A percentile compares a stretch with the other conserved stretches of the same genome.
phyloP scores from a whole-genome alignment of 1,140 invertebrate species.

The Monochamus saltuarius region DNA sequence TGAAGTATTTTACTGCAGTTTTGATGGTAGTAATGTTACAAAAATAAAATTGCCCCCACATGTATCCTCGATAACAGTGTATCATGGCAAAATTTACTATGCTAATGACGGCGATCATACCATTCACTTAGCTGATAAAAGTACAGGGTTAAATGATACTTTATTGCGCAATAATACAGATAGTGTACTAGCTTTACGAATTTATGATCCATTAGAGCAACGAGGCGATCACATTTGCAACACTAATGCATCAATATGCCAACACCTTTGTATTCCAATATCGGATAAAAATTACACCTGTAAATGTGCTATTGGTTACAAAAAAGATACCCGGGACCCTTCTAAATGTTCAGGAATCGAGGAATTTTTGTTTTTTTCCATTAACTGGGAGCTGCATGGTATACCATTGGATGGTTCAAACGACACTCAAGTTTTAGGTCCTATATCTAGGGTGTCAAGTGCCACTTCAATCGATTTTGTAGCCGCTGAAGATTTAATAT shows the following conservation, averaged over 20 bases:
- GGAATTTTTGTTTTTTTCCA: constrained; percentile 76
- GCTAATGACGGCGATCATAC: constrained; percentile 57
- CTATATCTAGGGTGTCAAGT: constrained; percentile 74
- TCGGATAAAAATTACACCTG: constrained; percentile 61
- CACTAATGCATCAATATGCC: constrained; percentile 65
- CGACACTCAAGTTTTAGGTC: constrained; percentile 63
- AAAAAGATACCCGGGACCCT: constrained; percentile 56
- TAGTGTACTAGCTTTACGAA: constrained; percentile 64
- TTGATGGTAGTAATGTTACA: constrained; percentile 55
- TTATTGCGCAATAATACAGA: constrained; percentile 54
- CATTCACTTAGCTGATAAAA: constrained; percentile 61
- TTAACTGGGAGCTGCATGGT: constrained; percentile 74
- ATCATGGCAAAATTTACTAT: constrained; percentile 60
- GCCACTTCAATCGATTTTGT: constrained; percentile 77
- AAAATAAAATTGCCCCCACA: constrained; percentile 46
- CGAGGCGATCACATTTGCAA: constrained; percentile 56
- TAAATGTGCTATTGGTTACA: constrained; percentile 75
- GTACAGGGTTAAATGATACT: constrained; percentile 48
- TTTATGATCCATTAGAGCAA: constrained; percentile 70
- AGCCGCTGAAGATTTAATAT: constrained; percentile 68
- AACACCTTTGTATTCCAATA: constrained; percentile 77
- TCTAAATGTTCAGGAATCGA: constrained; percentile 58
- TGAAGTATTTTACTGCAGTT: constrained; percentile 66
- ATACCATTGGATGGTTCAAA: constrained; percentile 57
- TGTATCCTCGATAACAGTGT: constrained; percentile 60